These are phyloP conservation scores for Zele albiditarsus DNA, from an alignment of 2,888 invertebrate genomes.

Conservation along the genomic window DNA sequence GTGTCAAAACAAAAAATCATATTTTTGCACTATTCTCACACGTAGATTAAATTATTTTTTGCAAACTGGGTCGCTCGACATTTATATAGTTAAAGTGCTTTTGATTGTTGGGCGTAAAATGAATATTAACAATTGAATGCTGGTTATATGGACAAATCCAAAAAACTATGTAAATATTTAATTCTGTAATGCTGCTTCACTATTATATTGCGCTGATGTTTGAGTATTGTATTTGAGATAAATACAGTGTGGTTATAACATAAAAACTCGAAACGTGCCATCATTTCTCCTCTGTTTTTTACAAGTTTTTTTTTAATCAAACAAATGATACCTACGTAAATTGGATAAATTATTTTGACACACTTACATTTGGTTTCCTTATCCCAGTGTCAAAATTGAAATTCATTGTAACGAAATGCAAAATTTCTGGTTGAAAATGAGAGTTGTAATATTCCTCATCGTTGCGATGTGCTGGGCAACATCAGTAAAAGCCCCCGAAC, in stretches of 20 bases:
- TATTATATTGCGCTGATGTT: neutral
- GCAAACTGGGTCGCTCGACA: neutral
- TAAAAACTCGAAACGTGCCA: neutral
- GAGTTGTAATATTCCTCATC: neutral
- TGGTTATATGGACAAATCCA: neutral
- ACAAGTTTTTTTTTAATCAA: neutral
- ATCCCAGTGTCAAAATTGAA: neutral
- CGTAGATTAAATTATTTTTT: conserved; percentile 1
- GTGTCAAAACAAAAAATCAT: neutral
- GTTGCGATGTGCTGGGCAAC: neutral
- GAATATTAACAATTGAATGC: neutral
- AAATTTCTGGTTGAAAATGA: neutral
- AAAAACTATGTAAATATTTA: neutral
- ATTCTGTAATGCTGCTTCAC: neutral
- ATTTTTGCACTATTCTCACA: neutral
- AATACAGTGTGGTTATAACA: neutral
- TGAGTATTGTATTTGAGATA: neutral
- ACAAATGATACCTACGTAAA: neutral
- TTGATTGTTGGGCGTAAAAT: neutral
- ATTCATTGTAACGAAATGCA: neutral
- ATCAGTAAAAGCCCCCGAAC: neutral
- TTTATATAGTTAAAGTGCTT: neutral
- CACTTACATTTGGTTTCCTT: neutral
- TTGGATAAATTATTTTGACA: neutral
- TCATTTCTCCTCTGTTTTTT: neutral